Percentiles rank a stretch among this genome's conserved stretches.
Conservation (phyloP, 2,888 invertebrate species). For the Vanessa cardui region DNA sequence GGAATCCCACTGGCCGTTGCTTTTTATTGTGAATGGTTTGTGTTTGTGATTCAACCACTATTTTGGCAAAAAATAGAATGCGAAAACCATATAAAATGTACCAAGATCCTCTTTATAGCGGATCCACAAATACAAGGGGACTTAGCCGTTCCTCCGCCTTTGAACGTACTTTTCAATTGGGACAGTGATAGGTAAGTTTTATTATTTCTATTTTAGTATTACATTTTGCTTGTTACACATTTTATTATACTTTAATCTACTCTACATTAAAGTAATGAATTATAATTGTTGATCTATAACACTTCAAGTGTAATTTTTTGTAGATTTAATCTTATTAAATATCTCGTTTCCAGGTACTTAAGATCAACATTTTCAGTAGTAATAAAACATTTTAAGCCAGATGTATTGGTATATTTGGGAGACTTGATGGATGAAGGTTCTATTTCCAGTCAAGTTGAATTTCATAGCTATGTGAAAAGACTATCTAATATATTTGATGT, state of each 20-base stretch:
- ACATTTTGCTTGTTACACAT: background rate
- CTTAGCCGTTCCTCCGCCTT: slow-evolving; percentile 85
- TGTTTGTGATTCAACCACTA: slow-evolving; percentile 68
- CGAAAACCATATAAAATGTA: slow-evolving; percentile 75
- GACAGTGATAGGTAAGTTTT: slow-evolving; percentile 92
- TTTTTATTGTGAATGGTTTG: slow-evolving; percentile 83
- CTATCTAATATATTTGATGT: slow-evolving; percentile 80
- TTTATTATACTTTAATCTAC: too few species aligned
- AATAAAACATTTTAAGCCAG: slow-evolving; percentile 87
- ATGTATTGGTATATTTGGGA: slow-evolving; percentile 94
- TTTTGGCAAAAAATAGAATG: slow-evolving; percentile 78
- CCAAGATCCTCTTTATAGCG: slow-evolving; percentile 88
- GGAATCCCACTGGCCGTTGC: slow-evolving; percentile 54
- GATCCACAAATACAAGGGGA: slow-evolving; percentile 97
- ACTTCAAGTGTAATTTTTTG: too few species aligned
- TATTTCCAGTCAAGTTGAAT: slow-evolving; percentile 87
- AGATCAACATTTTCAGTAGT: slow-evolving; percentile 90
- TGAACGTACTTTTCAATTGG: slow-evolving; percentile 89
- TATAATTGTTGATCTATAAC: too few species aligned
- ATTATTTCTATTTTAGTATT: background rate
- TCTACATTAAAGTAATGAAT: too few species aligned
- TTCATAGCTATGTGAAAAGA: slow-evolving; percentile 88
- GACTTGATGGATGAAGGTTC: slow-evolving; percentile 98
- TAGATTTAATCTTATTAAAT: background rate
- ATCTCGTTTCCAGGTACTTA: slow-evolving; percentile 85